Percentiles rank a stretch among this genome's conserved stretches.
phyloP scores from a whole-genome alignment of 2,888 invertebrate species.

The Hetaerina titia region DNA sequence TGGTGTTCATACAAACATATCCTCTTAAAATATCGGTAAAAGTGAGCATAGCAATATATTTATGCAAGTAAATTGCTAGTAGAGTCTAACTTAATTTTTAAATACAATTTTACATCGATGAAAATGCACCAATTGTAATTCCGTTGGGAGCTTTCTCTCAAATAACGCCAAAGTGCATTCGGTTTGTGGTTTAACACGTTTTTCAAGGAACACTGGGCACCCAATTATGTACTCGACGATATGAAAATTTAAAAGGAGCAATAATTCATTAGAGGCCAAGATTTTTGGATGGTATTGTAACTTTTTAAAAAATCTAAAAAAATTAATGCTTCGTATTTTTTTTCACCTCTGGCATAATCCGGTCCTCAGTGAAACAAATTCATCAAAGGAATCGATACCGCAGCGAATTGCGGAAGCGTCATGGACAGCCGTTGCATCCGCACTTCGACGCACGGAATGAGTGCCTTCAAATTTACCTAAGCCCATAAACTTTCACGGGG shows the following conservation, averaged over 20 bases:
- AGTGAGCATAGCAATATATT: neutral
- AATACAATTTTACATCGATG: neutral
- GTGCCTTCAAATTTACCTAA: constrained; percentile 17
- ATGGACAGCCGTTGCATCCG: too few species aligned
- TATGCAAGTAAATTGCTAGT: neutral
- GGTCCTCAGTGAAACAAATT: too few species aligned
- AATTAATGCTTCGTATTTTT: neutral
- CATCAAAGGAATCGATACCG: too few species aligned
- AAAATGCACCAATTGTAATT: neutral
- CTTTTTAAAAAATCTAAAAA: neutral
- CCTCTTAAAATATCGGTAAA: too few species aligned
- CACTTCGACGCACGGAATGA: neutral
- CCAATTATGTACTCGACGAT: neutral
- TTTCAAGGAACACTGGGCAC: neutral
- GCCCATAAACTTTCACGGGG: neutral
- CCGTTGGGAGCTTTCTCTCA: neutral
- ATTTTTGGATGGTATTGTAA: too few species aligned
- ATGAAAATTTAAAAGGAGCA: neutral
- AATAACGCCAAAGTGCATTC: neutral
- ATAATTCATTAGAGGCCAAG: neutral
- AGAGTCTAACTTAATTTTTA: neutral
- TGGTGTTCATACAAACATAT: neutral
- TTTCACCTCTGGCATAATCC: neutral
- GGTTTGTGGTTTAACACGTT: neutral
- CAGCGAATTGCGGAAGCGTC: too few species aligned